A percentile compares a stretch with the other conserved stretches of the same genome.
Conservation (phyloP, 2,888 invertebrate species). For the Elegia similella region DNA sequence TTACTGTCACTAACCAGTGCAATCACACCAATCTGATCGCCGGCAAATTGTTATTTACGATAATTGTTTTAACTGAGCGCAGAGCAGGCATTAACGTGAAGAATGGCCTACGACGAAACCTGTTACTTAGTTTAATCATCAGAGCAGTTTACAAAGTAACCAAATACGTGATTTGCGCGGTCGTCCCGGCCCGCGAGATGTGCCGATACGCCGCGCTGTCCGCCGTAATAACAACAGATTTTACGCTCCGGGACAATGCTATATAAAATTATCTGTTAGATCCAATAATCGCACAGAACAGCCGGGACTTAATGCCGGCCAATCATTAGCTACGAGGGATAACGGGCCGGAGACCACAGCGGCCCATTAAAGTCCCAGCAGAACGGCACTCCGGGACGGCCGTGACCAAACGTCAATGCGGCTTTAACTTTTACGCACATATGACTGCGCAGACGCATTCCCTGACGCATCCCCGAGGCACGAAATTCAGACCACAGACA, state of each 20-base stretch:
- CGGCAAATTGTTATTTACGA: slow-evolving; percentile 14
- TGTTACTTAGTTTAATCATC: slow-evolving; percentile 19
- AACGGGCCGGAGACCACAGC: slow-evolving; percentile 74
- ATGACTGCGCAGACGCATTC: slow-evolving; percentile 42
- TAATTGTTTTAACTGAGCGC: slow-evolving; percentile 11
- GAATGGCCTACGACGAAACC: slow-evolving; percentile 7
- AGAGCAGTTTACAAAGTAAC: slow-evolving; percentile 29
- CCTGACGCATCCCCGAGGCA: slow-evolving; percentile 61
- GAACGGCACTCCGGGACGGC: slow-evolving; percentile 57
- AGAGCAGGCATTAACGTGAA: slow-evolving; percentile 9
- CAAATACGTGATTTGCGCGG: slow-evolving; percentile 54
- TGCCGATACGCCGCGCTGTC: slow-evolving; percentile 42
- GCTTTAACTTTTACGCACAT: slow-evolving; percentile 42
- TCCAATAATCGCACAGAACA: slow-evolving; percentile 81
- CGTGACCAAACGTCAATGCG: slow-evolving; percentile 80
- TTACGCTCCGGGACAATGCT: slow-evolving; percentile 81
- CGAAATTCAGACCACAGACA: slow-evolving; percentile 58
- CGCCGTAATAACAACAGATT: slow-evolving; percentile 77
- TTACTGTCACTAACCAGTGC: slow-evolving; percentile 10
- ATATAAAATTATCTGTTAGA: slow-evolving; percentile 82
- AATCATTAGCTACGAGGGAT: slow-evolving; percentile 82
- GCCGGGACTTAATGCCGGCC: slow-evolving; percentile 79
- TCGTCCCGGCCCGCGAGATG: slow-evolving; percentile 43
- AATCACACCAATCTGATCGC: slow-evolving; percentile 12
- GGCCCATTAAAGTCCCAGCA: slow-evolving; percentile 57